These are phyloP conservation scores for Australoheros facetus DNA, from an alignment of 2,797 vertebrate species.

Conservation along the genomic window DNA sequence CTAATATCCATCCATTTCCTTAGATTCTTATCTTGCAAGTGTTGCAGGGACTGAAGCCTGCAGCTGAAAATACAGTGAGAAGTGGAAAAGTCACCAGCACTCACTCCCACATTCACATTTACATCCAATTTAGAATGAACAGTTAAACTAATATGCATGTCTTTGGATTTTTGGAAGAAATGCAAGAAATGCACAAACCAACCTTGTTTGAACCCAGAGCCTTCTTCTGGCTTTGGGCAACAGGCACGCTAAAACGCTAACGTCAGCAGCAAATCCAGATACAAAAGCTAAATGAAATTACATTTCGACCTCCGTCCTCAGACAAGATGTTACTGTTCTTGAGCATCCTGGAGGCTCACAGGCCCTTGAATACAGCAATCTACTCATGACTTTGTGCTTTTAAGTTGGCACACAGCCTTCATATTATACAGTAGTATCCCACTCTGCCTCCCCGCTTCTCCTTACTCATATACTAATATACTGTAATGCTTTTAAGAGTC, in stretches of 20 bases:
- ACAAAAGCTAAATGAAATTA: slow-evolving; percentile 49
- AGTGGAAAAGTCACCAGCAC: no score
- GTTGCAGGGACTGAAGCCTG: neutral
- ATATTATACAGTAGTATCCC: neutral
- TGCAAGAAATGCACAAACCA: neutral
- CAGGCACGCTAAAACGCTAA: slow-evolving; percentile 23
- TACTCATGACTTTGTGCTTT: slow-evolving; percentile 35
- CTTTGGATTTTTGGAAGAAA: neutral
- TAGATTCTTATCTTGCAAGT: no score
- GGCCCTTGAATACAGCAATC: slow-evolving; percentile 1
- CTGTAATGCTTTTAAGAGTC: neutral
- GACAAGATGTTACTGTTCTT: slow-evolving; percentile 39
- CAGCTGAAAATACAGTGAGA: neutral
- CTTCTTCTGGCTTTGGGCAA: neutral
- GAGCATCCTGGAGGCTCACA: slow-evolving; percentile 16
- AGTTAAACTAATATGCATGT: neutral
- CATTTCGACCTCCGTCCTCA: slow-evolving; percentile 39
- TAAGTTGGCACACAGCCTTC: slow-evolving; percentile 32
- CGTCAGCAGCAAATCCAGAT: slow-evolving; percentile 46
- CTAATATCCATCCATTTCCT: neutral
- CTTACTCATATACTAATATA: neutral
- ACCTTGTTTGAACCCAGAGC: neutral
- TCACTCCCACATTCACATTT: neutral
- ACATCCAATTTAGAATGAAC: neutral
- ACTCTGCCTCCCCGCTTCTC: neutral